phyloP scores from a whole-genome alignment of 2,113 vertebrate species.

The Cryptomyrus ogoouensis region DNA sequence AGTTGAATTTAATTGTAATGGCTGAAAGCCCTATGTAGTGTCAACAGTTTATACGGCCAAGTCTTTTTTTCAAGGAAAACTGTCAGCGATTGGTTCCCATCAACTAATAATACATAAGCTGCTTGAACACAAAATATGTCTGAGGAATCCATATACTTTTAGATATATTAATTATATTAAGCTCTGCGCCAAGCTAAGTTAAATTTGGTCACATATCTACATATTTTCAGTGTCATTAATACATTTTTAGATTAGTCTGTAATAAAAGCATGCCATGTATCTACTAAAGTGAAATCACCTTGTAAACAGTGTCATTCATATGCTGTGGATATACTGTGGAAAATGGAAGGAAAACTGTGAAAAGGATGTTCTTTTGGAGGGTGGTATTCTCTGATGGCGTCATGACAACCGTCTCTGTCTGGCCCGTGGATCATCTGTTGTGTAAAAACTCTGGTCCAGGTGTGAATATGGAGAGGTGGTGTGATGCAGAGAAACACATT shows the following conservation, averaged over 20 bases:
- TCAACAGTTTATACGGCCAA: not conserved
- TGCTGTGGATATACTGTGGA: not conserved
- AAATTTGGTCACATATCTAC: not conserved
- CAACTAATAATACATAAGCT: not conserved
- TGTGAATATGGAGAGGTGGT: not conserved
- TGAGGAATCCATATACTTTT: not conserved
- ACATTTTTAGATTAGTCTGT: not conserved
- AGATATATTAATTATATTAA: not conserved
- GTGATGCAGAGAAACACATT: not conserved
- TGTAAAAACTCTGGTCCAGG: not conserved
- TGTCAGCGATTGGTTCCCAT: not conserved
- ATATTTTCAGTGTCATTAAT: not conserved
- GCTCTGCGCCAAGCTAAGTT: not conserved
- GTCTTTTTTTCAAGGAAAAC: not conserved
- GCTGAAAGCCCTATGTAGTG: not conserved
- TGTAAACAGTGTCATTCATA: not conserved
- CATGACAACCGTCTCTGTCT: not conserved
- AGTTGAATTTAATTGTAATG: not conserved
- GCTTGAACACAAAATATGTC: not conserved
- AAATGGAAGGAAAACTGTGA: not conserved
- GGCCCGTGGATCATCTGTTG: not conserved
- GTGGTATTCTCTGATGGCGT: not conserved
- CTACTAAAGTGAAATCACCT: not conserved
- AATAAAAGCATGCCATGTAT: not conserved
- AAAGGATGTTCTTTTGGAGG: not conserved